Evolutionary conservation across 2,888 invertebrate species (phyloP).

Genomic region (Dolomedes plantarius): DNA sequence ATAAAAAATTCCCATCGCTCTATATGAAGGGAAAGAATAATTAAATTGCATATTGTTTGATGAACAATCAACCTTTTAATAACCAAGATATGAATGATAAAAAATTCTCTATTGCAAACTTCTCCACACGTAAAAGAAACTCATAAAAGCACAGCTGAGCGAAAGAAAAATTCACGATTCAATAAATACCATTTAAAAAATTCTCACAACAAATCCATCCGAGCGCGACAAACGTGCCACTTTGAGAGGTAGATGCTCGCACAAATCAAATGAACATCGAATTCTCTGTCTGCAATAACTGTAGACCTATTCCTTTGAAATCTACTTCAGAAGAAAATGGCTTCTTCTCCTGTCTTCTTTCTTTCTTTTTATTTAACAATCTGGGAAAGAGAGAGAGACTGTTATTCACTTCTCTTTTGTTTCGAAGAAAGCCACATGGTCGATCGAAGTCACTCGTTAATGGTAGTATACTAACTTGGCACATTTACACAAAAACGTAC

Average conservation of each 20-base stretch:
- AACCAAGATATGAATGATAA: too few species aligned
- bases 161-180: too few species aligned
- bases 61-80: too few species aligned
- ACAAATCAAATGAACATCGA: not conserved
- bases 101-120: too few species aligned
- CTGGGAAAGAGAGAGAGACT: not conserved
- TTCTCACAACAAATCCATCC: too few species aligned
- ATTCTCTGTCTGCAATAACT: not conserved
- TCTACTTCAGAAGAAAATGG: not conserved
- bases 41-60: too few species aligned
- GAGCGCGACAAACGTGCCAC: too few species aligned
- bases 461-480: conserved; percentile 55
- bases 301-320: not conserved
- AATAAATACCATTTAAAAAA: too few species aligned
- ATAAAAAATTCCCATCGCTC: too few species aligned
- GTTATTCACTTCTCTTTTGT: not conserved
- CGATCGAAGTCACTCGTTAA: not conserved
- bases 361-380: not conserved
- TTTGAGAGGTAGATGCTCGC: not conserved
- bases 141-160: too few species aligned
- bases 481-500: conserved; percentile 53
- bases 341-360: not conserved
- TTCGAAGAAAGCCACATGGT: not conserved
- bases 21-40: too few species aligned
- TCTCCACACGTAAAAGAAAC: too few species aligned